Evolutionary conservation across 2,888 invertebrate species (phyloP).

Genomic region (Digitonthophagus gazella): DNA sequence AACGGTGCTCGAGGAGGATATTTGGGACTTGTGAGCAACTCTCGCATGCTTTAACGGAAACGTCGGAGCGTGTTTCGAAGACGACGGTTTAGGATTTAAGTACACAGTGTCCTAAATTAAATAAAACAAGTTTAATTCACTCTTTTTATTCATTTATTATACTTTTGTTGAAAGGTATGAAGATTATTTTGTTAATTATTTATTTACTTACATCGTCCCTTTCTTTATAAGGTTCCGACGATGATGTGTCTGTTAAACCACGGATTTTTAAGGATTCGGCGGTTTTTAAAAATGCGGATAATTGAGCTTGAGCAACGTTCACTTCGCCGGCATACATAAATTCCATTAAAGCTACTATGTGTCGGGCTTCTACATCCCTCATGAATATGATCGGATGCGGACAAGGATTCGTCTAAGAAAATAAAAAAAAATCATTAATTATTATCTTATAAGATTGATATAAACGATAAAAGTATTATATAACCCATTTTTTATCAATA

Average conservation of each 20-base stretch:
- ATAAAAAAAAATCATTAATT: not conserved
- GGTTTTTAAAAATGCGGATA: conserved; percentile 72
- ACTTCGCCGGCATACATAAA: conserved; percentile 87
- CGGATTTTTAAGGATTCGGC: conserved; percentile 78
- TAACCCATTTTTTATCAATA: conserved; percentile 41
- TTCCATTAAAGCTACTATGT: conserved; percentile 74
- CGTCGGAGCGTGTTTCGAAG: conserved; percentile 32
- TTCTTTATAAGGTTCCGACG: conserved; percentile 47
- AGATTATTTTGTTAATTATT: conserved; percentile 3
- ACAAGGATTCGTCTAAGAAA: conserved; percentile 78
- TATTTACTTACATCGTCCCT: conserved; percentile 51
- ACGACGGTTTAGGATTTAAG: conserved; percentile 40
- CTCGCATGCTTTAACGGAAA: conserved; percentile 2
- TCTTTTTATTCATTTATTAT: not conserved
- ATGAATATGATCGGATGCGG: conserved; percentile 83
- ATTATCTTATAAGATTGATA: not conserved
- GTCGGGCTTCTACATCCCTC: conserved; percentile 77
- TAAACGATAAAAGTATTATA: not conserved
- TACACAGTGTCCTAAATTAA: conserved; percentile 39
- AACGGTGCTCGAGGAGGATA: conserved; percentile 43
- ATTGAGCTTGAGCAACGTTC: conserved; percentile 75
- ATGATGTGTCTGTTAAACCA: conserved; percentile 69
- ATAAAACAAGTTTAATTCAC: conserved; percentile 6
- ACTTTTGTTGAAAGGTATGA: too few species aligned
- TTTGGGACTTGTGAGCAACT: conserved; percentile 30